Evolutionary conservation across 2,888 invertebrate species (phyloP).

Genomic region (Orthosia gracilis): DNA sequence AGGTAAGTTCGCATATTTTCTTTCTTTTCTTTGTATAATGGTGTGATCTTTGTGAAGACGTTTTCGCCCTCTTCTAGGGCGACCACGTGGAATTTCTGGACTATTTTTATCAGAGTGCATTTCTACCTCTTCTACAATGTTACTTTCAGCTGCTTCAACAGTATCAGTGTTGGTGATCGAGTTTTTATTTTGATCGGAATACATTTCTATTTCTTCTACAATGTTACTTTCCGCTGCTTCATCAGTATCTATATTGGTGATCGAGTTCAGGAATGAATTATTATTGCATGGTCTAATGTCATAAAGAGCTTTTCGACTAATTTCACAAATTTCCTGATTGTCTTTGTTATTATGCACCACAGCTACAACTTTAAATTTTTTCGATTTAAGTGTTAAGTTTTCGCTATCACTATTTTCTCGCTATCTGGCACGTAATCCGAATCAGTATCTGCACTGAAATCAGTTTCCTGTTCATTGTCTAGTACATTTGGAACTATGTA

Average conservation of each 20-base stretch:
- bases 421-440: constrained; percentile 1
- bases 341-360: constrained; percentile 2
- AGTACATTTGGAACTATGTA: neutral
- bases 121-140: too few species aligned
- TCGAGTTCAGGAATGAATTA: constrained; percentile 1
- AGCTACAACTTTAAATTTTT: constrained; percentile 6
- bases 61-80: neutral
- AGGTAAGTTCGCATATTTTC: neutral
- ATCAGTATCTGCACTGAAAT: constrained; percentile 2
- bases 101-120: neutral
- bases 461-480: neutral
- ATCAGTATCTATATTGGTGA: neutral
- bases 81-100: neutral
- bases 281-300: neutral
- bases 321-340: constrained; percentile 6
- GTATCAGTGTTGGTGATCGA: too few species aligned
- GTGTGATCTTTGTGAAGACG: neutral
- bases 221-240: neutral
- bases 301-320: neutral
- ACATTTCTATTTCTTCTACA: neutral
- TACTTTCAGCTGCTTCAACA: too few species aligned
- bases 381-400: neutral
- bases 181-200: neutral
- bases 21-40: neutral
- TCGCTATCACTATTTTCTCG: constrained; percentile 4